Base-by-base conservation (phyloP, 2,797 vertebrate genomes). In the Labroides dimidiatus region DNA sequence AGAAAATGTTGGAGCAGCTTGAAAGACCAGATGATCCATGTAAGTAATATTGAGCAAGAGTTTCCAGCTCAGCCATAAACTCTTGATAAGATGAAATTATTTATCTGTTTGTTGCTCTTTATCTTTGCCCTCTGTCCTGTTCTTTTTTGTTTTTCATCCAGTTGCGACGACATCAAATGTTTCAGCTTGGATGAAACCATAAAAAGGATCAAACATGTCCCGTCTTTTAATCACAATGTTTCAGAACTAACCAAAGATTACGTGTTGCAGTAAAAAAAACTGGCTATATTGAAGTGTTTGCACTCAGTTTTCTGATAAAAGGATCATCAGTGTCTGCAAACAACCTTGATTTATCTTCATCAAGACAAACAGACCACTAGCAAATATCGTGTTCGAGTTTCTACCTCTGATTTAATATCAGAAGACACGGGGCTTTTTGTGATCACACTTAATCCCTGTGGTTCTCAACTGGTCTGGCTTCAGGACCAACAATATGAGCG, bases 111-210 rank as follows among this genome's bases (percentile, higher is more conserved):
- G 14, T 64, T 60, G 30, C 36, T 20, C 19, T 55, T 56, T 45
- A 42, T 43, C 54, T 75, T 42, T 64, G n/a, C 15, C 48, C 48
- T 37, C 24, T 54, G 44, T 3, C 2, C 4, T 24, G 15, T 13
- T 1, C 6, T 4, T 48, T 61, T 11, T 11, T 10, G 3, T 48
- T 61, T 11, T 11, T 10, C 7, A 27, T n/a, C 50, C 36, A 44
- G 17, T 16, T 8, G 16, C 45, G 24, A 23, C n/a, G 56, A 36
- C 37, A 42, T 62, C 15, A 23, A 42, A 50, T 14, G 33, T 50
- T 42, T 58, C 30, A 72, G 50, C 23, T 60, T 64, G 27, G 44
- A 17, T n/a, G 17, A 41, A n/a, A 61, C 27, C 58, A 51, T 50
- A 21, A 64, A 23, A 56, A 24, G 21, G 16, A 50, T 53, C 21